Evolutionary conservation across 2,888 invertebrate genomes (phyloP), one percentile per base, ranked within the genome.

Genomic region (Synanthedon myopaeformis): DNA sequence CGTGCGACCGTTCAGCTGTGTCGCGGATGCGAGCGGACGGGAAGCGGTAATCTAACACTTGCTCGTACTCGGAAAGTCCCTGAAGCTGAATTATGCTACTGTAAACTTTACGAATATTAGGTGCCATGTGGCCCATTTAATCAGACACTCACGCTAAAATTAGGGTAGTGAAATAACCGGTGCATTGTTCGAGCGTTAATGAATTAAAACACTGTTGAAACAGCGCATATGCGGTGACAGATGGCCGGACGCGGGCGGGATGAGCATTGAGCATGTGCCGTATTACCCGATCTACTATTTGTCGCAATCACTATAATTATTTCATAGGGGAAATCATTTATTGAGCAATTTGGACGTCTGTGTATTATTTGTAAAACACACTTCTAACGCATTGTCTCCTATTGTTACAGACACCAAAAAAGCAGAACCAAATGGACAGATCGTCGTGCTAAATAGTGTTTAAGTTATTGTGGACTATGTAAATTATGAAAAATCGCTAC

Each of bases 321-420:
- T 62, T 67, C 71, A 71, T 64, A 62, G 59, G 61, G 65, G 70
- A 64, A 63, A 55, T 59, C 53, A 51, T 50, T 52, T 52, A 52
- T 49, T 51, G 35, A 53, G 28, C 35, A 42, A 53, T 45, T 51
- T 77, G 76, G 76, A 79, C 79, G 80, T 78, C 79, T 79, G 77
- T 74, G 70, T 77, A 69, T 69, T 63, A 70, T 79, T 79, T 79
- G 77, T 78, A 72, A 66, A 68, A 61, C 63, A 61, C 65, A 64
- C 67, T 66, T 66, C 72, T 80, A 58, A 80, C 61, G 48, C 60
- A 53, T 52, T 42, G 64, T 67, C 74, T 72, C 66, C 62, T 60
- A 66, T 90, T 89, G 85, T 91, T 91, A 70, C 91, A 91, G 91
- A 89, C 88, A 62, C 88, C 90, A 65, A 91, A 91, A 72, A 91